Conservation (phyloP, 92 coral and sea anemone genomes). For the Bergia sp. region DNA sequence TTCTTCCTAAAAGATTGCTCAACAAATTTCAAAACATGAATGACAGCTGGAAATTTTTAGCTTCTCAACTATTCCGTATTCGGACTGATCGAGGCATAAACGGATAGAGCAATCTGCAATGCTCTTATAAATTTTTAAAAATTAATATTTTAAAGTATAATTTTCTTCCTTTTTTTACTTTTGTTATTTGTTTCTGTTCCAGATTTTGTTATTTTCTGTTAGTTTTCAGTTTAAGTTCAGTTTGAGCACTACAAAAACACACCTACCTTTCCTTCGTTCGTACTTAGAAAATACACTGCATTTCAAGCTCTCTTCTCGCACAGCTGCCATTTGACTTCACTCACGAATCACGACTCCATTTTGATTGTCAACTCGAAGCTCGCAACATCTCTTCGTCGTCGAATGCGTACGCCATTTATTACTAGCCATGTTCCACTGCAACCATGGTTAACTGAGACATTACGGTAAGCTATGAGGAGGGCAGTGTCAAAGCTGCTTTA, state of each 20-base stretch:
- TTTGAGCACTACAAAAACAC: constrained; percentile 4
- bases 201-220: background rate
- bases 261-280: constrained; percentile 23
- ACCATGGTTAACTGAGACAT: background rate
- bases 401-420: background rate
- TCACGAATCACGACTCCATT: background rate
- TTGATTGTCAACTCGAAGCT: background rate
- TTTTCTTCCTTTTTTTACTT: background rate
- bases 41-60: too few relatives aligned
- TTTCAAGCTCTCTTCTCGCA: background rate
- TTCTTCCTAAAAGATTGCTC: too few relatives aligned
- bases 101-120: background rate
- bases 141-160: background rate
- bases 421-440: background rate
- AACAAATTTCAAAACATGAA: too few relatives aligned
- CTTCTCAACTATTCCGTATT: too few relatives aligned
- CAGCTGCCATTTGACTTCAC: background rate
- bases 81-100: background rate
- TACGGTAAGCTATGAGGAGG: background rate
- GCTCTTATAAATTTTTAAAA: background rate
- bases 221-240: constrained; percentile 5
- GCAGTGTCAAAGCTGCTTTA: background rate
- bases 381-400: background rate
- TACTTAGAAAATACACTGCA: background rate
- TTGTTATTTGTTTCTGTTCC: background rate